These are phyloP conservation scores for Heliangelus exortis DNA, from an alignment of 2,797 vertebrate genomes.

Conservation along the genomic window DNA sequence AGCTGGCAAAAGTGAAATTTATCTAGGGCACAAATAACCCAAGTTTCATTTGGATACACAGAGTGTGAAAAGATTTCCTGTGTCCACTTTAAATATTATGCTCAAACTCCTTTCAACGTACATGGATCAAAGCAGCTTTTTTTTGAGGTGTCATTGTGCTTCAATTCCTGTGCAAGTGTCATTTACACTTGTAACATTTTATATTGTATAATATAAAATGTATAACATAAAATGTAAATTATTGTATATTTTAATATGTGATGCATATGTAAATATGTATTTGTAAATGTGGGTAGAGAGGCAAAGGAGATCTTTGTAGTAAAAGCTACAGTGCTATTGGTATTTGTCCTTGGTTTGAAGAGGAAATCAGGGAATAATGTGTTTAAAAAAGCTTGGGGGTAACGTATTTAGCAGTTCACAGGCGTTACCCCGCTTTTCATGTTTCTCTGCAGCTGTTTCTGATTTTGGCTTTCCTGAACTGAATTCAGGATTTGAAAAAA, in stretches of 20 bases:
- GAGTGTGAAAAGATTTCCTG: neutral
- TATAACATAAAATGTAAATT: no score
- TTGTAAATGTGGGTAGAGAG: neutral
- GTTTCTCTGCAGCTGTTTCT: neutral
- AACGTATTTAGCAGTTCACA: neutral
- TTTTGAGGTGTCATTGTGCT: neutral
- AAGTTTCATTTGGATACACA: neutral
- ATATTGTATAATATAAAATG: no score
- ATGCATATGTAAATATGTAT: neutral
- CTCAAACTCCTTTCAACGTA: neutral
- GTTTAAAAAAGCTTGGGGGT: neutral
- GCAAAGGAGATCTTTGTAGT: neutral
- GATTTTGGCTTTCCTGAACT: neutral
- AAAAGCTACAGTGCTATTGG: neutral
- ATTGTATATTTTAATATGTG: rapidly evolving
- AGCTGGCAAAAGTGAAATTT: neutral
- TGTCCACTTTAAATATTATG: no score
- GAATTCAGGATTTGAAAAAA: neutral
- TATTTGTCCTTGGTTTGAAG: neutral
- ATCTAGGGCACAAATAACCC: neutral
- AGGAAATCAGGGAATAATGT: neutral
- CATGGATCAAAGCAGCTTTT: rapidly evolving
- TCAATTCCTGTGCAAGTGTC: neutral
- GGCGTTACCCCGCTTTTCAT: neutral
- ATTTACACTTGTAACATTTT: no score